Evolutionary conservation across 1,140 invertebrate species (phyloP), one percentile per base, ranked within the genome.

Genomic region (Drosophila lacteicornis): DNA sequence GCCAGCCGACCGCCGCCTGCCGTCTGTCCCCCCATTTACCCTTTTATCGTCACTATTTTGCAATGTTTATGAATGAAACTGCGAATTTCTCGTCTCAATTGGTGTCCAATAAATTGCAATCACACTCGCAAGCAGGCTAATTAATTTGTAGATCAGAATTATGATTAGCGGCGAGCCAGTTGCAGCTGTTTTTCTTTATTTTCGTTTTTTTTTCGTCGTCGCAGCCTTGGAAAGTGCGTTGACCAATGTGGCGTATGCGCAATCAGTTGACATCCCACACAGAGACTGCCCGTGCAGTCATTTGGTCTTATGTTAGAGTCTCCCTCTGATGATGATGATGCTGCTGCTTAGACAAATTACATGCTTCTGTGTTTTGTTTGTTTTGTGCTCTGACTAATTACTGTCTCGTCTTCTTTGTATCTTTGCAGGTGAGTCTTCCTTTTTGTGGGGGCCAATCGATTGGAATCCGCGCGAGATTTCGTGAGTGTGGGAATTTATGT

Each of bases 31-130:
- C 17, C 66, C 13, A 30, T 46, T 51, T 43, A 38, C 47, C 46
- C 27, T 69, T 69, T 50, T 36, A 22, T 27, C 50, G 55, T 40
- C 50, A 56, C 61, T 62, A 46, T 65, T 82, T 71, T 81, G 50
- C 73, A 70, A 86, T 82, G 77, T 85, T 88, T 85, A 90, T 88
- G 84, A 88, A 88, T 88, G 84, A 86, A 88, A 77, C 75, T 77
- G 53, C 42, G 61, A 55, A 75, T 75, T 73, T 57, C 53, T 65
- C 85, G 42, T 90, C 77, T 84, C 84, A 84, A 87, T 87, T 76
- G 85, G 79, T 90, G 86, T 90, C 85, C 79, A 85, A 90, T 90
- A 90, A 90, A 90, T 90, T 90, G 85, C 81, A 85, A 90, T 90
- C 81, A 90, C 85, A 90, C 85, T 90, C 80, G 66, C 55, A 36